phyloP scores from a whole-genome alignment of 2,797 vertebrate species.

The Menidia menidia region DNA sequence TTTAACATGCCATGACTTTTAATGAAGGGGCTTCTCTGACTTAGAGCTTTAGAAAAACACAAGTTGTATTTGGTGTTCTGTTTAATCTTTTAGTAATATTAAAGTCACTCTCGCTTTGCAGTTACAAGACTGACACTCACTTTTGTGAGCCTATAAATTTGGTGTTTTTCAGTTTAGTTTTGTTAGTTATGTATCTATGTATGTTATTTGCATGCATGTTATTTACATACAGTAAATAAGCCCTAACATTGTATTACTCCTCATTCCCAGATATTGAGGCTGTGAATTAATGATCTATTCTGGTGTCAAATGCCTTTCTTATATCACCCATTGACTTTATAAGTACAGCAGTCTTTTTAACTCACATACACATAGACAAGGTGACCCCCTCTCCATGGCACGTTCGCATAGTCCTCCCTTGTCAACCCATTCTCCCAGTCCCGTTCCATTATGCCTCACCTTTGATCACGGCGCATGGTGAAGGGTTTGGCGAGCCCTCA shows the following conservation, averaged over 20 bases:
- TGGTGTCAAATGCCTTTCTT: background rate
- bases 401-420: constrained; percentile 37
- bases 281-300: background rate
- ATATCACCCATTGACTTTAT: constrained; percentile 47
- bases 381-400: constrained; percentile 15
- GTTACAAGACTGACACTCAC: no score
- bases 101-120: no score
- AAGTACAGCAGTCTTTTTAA: constrained; percentile 39
- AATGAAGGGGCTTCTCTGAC: no score
- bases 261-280: background rate
- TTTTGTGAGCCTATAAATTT: no score
- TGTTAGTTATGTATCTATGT: background rate
- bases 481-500: constrained; percentile 61
- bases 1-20: no score
- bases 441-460: constrained; percentile 62
- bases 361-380: constrained; percentile 24
- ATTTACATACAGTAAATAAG: background rate
- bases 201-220: background rate
- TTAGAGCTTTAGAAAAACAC: no score
- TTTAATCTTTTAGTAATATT: no score
- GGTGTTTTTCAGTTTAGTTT: no score
- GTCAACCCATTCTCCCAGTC: constrained; percentile 52
- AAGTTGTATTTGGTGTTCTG: no score
- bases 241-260: background rate
- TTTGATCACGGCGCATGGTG: constrained; percentile 71